Conservation (phyloP, 2,113 vertebrate genomes). For the Anhinga rufa region DNA sequence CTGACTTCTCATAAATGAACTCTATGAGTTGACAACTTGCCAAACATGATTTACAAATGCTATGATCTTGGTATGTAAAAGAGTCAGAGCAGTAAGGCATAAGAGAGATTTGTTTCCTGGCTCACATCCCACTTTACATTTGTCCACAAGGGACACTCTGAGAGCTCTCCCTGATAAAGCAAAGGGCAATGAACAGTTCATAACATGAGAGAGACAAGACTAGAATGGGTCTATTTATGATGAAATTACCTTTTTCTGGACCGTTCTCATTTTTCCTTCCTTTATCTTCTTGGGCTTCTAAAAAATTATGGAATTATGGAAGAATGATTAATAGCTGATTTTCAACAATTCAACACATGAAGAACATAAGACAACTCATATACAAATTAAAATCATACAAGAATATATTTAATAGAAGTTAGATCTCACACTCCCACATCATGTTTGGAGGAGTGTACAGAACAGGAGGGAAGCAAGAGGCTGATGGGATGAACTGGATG, state of each 20-base stretch:
- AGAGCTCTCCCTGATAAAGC: neutral
- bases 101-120: neutral
- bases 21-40: neutral
- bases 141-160: neutral
- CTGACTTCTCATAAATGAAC: neutral
- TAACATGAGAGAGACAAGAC: neutral
- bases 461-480: neutral
- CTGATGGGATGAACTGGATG: neutral
- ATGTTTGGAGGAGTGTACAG: neutral
- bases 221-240: neutral
- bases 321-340: neutral
- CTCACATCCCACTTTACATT: neutral
- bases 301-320: neutral
- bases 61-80: neutral
- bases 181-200: neutral
- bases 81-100: neutral
- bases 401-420: neutral
- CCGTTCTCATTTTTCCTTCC: constrained; percentile 60
- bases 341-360: neutral
- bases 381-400: neutral
- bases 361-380: neutral
- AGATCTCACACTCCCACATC: neutral
- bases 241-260: constrained; percentile 76
- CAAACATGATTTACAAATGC: neutral
- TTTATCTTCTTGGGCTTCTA: constrained; percentile 75